A percentile compares a stretch with the other conserved stretches of the same genome.
Evolutionary conservation across 2,113 vertebrate genomes (phyloP).

Genomic region (Campylomormyrus numenius): DNA sequence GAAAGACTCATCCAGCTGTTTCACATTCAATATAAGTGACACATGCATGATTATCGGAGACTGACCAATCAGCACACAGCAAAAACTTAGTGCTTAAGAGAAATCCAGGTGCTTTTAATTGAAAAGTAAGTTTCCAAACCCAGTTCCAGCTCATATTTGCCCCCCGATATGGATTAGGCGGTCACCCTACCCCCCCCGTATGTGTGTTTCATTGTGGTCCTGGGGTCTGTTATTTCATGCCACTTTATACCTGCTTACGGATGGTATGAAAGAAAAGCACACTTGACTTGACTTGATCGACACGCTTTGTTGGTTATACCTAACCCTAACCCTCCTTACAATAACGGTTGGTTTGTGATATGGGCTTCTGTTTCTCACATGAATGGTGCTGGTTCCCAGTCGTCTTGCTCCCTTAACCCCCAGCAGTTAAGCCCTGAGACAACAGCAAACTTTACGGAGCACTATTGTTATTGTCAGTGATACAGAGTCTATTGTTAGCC

Average conservation of each 20-base stretch:
- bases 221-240: background rate
- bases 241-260: background rate
- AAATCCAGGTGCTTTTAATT: too few relatives aligned
- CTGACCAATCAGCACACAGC: too few relatives aligned
- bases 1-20: too few relatives aligned
- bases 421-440: background rate
- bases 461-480: background rate
- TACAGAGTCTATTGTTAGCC: background rate
- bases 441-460: background rate
- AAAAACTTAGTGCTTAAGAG: too few relatives aligned
- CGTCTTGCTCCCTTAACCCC: background rate
- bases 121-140: too few relatives aligned
- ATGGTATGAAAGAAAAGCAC: background rate
- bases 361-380: background rate
- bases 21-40: too few relatives aligned
- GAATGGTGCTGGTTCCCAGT: background rate
- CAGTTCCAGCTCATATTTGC: too few relatives aligned
- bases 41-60: too few relatives aligned
- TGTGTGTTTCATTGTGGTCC: background rate
- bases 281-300: background rate
- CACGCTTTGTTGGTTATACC: background rate
- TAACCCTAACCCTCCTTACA: background rate
- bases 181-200: too few relatives aligned
- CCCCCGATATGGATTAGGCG: too few relatives aligned
- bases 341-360: background rate